These are phyloP conservation scores for Ophthalmolycus amberensis DNA, from an alignment of 2,113 vertebrate species.

Conservation along the genomic window DNA sequence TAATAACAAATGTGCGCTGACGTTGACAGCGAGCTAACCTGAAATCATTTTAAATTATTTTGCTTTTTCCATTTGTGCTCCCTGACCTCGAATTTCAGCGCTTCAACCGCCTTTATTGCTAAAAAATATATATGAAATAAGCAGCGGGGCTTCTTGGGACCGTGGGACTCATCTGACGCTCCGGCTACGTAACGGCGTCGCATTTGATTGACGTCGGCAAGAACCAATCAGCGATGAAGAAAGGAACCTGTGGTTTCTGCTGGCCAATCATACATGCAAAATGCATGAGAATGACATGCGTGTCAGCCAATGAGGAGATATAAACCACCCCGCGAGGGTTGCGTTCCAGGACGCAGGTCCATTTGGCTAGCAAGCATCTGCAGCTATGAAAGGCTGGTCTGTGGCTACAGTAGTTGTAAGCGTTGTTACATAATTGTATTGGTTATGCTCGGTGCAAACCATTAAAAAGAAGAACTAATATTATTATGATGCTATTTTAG, in stretches of 20 bases:
- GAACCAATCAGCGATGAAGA: conserved; percentile 55
- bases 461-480: neutral
- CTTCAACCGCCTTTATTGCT: conserved; percentile 15
- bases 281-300: neutral
- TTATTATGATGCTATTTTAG: neutral
- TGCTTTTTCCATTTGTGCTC: conserved; percentile 13
- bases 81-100: conserved; percentile 12
- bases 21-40: neutral
- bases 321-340: neutral
- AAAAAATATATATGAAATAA: conserved; percentile 55
- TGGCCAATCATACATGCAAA: conserved; percentile 49
- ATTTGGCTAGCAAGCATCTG: conserved; percentile 40
- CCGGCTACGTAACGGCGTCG: conserved; percentile 45
- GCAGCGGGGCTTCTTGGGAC: conserved; percentile 67
- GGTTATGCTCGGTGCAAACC: neutral
- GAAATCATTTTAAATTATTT: conserved; percentile 28
- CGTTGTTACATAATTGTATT: conserved; percentile 16
- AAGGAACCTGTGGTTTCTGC: neutral
- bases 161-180: conserved; percentile 60
- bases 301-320: conserved; percentile 42
- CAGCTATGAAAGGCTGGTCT: conserved; percentile 19
- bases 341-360: conserved; percentile 34
- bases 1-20: conserved; percentile 32
- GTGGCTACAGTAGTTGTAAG: neutral
- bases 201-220: conserved; percentile 41